Evolutionary conservation across 2,888 invertebrate genomes (phyloP).

Genomic region (Himalopsyche kuldschensis): DNA sequence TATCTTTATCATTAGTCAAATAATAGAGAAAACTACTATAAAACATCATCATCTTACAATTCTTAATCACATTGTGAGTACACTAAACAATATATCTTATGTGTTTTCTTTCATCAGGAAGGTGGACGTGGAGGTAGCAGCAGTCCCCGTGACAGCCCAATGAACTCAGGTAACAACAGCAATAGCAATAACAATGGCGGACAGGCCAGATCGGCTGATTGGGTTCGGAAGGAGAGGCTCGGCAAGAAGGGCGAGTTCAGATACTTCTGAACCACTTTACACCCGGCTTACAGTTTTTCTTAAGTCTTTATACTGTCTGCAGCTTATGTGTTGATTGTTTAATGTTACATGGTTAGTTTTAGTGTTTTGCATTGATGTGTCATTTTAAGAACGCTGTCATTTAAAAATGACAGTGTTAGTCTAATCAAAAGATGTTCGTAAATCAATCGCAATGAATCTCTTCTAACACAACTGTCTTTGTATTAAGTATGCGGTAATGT

Average conservation of each 20-base stretch:
- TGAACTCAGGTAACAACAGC: constrained; percentile 47
- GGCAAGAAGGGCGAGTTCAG: constrained; percentile 95
- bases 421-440: not conserved
- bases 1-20: too few relatives aligned
- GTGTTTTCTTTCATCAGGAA: constrained; percentile 49
- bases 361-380: not conserved
- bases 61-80: not conserved
- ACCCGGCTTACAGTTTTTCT: constrained; percentile 40
- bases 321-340: not conserved
- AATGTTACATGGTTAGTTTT: not conserved
- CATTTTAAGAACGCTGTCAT: not conserved
- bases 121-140: constrained; percentile 50
- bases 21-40: too few relatives aligned
- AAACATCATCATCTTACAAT: not conserved
- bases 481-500: not conserved
- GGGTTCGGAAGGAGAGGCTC: constrained; percentile 84
- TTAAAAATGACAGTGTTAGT: not conserved
- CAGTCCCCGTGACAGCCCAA: constrained; percentile 49
- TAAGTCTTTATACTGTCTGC: not conserved
- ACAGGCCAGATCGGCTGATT: constrained; percentile 68
- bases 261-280: constrained; percentile 68
- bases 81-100: not conserved
- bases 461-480: not conserved
- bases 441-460: not conserved
- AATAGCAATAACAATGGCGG: constrained; percentile 45